Evolutionary conservation across 2,888 invertebrate genomes (phyloP).

Genomic region (Apotomis capreana): DNA sequence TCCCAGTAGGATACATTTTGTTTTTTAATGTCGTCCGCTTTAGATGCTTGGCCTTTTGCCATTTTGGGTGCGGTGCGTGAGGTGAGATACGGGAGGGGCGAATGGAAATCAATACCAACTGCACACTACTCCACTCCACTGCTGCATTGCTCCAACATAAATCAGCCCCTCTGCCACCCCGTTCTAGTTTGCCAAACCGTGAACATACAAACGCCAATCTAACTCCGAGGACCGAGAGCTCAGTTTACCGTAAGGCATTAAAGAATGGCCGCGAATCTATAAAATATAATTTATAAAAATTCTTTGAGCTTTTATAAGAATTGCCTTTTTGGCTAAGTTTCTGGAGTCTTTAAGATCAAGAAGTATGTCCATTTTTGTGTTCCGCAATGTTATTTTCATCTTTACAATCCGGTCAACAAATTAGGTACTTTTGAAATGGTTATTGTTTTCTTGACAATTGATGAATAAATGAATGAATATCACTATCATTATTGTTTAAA

Average conservation of each 20-base stretch:
- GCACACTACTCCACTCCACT: constrained; percentile 79
- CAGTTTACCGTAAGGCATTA: constrained; percentile 30
- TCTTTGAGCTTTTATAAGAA: constrained; percentile 52
- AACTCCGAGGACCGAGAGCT: constrained; percentile 42
- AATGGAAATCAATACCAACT: constrained; percentile 84
- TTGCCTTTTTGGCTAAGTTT: constrained; percentile 47
- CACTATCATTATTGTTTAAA: no score
- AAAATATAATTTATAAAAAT: constrained; percentile 59
- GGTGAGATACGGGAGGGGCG: constrained; percentile 73
- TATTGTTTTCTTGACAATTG: not conserved
- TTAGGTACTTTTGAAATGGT: not conserved
- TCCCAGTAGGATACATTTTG: constrained; percentile 15
- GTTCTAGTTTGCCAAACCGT: constrained; percentile 68
- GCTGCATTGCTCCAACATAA: constrained; percentile 84
- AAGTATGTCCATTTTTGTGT: constrained; percentile 5
- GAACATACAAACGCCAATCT: constrained; percentile 52
- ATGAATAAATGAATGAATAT: not conserved
- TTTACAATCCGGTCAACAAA: not conserved
- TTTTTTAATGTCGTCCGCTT: constrained; percentile 53
- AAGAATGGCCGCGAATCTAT: constrained; percentile 65
- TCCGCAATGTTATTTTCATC: not conserved
- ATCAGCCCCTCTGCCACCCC: constrained; percentile 76
- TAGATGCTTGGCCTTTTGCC: constrained; percentile 74
- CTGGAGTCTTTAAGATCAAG: constrained; percentile 31
- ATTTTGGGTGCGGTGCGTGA: constrained; percentile 71